Evolutionary conservation across 2,797 vertebrate genomes (phyloP).

Genomic region (Anguilla marmorata): DNA sequence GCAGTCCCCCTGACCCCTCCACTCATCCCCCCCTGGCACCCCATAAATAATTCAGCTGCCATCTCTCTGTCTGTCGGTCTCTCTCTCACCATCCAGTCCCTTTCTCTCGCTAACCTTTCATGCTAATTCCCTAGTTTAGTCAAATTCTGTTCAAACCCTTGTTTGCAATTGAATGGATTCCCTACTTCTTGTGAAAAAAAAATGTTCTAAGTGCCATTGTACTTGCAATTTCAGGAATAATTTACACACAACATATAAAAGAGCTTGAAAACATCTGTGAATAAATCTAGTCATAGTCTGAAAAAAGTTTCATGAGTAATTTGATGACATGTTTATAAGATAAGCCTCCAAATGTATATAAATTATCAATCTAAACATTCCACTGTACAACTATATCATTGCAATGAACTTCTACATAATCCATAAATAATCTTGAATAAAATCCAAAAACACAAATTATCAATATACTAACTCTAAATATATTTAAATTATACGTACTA

Average conservation of each 20-base stretch:
- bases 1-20: neutral
- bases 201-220: neutral
- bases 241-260: neutral
- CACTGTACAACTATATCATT: too few species aligned
- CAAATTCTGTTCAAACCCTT: neutral
- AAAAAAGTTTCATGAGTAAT: neutral
- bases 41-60: conserved; percentile 45
- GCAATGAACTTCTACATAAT: too few species aligned
- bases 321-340: too few species aligned
- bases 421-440: too few species aligned
- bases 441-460: too few species aligned
- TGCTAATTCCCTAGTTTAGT: neutral
- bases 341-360: too few species aligned
- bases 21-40: conserved; percentile 38
- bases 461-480: too few species aligned
- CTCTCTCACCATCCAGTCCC: neutral
- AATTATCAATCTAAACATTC: too few species aligned
- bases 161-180: neutral
- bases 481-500: too few species aligned
- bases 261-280: neutral
- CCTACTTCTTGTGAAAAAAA: neutral
- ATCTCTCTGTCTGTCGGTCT: conserved; percentile 21
- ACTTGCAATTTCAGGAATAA: neutral
- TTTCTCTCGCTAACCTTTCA: conserved; percentile 13
- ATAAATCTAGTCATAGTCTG: neutral